Conservation (phyloP, 2,113 vertebrate species). For the Calcarius ornatus region DNA sequence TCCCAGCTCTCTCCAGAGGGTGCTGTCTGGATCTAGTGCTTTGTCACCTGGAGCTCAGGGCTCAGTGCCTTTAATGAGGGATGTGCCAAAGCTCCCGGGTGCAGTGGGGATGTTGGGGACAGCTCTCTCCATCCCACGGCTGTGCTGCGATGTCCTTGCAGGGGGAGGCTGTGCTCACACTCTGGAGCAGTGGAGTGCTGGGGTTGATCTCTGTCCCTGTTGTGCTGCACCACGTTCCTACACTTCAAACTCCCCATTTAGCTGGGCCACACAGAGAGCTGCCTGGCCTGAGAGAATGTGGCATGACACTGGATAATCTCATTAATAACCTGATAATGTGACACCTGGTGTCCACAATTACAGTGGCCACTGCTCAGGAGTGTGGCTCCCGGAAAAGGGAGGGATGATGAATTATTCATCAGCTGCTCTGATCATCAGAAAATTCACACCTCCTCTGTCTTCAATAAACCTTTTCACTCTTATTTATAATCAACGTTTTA, state of each 20-base stretch:
- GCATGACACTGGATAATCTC: neutral
- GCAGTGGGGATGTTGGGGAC: slow-evolving; percentile 1
- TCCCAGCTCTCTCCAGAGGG: slow-evolving; percentile 38
- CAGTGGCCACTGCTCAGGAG: neutral
- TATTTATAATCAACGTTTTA: slow-evolving; percentile 46
- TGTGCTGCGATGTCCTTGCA: neutral
- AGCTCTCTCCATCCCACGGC: neutral
- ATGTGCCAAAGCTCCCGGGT: slow-evolving; percentile 50
- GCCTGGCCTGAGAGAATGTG: neutral
- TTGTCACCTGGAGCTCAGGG: slow-evolving; percentile 51
- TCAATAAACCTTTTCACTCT: slow-evolving; percentile 19
- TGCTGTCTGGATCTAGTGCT: slow-evolving; percentile 16
- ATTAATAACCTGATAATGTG: neutral
- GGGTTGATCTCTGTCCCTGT: neutral
- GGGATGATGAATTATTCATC: slow-evolving; percentile 52
- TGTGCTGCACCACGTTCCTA: neutral
- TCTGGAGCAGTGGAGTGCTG: neutral
- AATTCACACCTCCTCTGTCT: slow-evolving; percentile 27
- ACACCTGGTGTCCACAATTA: neutral
- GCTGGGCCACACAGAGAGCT: neutral
- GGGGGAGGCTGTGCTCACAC: neutral
- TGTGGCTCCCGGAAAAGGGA: neutral
- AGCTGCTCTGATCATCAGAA: neutral
- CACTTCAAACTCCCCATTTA: neutral
- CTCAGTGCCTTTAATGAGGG: slow-evolving; percentile 47